Evolutionary conservation across 30 jellyfish, hydroid and myxozoan genomes (phyloP).

Genomic region (Mastigias papua): DNA sequence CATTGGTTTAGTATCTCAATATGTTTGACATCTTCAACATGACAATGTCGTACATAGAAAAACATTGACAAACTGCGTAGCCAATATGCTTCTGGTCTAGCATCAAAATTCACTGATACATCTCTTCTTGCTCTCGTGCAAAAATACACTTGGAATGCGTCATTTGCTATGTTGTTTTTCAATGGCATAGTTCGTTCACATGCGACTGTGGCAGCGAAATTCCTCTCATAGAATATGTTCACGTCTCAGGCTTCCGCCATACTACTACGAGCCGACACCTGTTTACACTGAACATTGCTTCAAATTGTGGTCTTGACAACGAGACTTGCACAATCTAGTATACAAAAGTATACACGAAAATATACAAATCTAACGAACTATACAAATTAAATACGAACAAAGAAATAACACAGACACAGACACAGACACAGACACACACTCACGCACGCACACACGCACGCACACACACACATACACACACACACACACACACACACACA

Average conservation of each 20-base stretch:
- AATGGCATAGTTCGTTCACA: constrained; percentile 43
- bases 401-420: too few species aligned
- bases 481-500: too few species aligned
- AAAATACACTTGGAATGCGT: constrained; percentile 55
- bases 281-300: background rate
- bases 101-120: constrained; percentile 7
- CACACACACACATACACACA: too few species aligned
- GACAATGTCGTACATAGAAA: constrained; percentile 37
- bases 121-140: constrained; percentile 67
- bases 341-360: too few species aligned
- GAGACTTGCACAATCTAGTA: too few species aligned
- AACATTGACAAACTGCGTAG: constrained; percentile 61
- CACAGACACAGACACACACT: too few species aligned
- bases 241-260: background rate
- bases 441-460: too few species aligned
- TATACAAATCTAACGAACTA: too few species aligned
- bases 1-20: background rate
- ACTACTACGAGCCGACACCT: background rate
- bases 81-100: constrained; percentile 53
- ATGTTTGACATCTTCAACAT: constrained; percentile 55
- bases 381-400: too few species aligned
- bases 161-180: constrained; percentile 15
- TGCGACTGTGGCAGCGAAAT: too few species aligned
- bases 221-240: background rate
- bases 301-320: background rate